Evolutionary conservation across 2,888 invertebrate genomes (phyloP), one percentile per base, ranked within the genome.

Genomic region (Eristalinus sepulchralis): DNA sequence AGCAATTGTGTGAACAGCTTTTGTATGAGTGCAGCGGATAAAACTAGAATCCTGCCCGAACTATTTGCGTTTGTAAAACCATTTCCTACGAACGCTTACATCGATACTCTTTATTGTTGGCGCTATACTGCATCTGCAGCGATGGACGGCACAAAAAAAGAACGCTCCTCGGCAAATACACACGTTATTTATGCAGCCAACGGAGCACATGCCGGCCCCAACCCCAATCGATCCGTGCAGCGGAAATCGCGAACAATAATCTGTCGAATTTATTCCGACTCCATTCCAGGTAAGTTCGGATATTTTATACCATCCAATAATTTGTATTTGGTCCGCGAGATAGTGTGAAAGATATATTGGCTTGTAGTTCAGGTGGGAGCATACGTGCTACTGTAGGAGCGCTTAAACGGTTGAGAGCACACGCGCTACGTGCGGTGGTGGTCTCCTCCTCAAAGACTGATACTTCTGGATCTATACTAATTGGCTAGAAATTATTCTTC

Each of bases 211-310:
- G 68, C 36, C 36, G 1, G 55, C 36, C 34, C 55, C 63, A 22
- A 55, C 27, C 34, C 22, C 31, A 47, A 36, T 66, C 64, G 36
- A 75, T 62, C 59, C 24, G 60, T 53, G 33, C 39, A 60, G 20
- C 68, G 60, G 62, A 68, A 77, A 68, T 77, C 68, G 53, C 17
- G 34, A 53, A 53, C 53, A 62, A 68, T 62, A 77, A 55, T 77
- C 77, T 53, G 62, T 77, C 77, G 77, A 77, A 68, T 77, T 76
- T 76, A 67, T 76, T 68, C 20, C 27, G 9, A 62, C 68, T 77
- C 62, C 22, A 77, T 70, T 62, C 53, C 62, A 77, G 62, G 77
- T 77, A 77, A 68, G 62, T 68, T 77, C 36, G 53, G 13, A 62
- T 59, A 33, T 68, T 77, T 62, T 62, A 55, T 68, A 62, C 55